Conservation (phyloP, 2,797 vertebrate species). For the Thaleichthys pacificus region DNA sequence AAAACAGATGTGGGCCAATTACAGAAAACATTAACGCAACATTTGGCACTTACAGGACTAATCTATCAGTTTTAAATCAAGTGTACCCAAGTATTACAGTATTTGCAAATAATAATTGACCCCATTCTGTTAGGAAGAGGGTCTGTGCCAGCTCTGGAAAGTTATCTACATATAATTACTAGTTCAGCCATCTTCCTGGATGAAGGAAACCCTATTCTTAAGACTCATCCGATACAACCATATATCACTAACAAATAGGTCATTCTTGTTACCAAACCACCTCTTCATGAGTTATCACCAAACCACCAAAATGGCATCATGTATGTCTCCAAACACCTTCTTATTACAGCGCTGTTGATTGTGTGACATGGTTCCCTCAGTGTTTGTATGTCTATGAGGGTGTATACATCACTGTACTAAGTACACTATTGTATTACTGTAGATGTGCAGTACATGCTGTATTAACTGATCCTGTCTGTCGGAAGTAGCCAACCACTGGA, state of each 20-base stretch:
- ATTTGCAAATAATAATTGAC: not conserved
- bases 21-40: no score
- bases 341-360: not conserved
- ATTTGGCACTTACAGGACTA: no score
- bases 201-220: no score
- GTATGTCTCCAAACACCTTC: not conserved
- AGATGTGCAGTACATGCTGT: not conserved
- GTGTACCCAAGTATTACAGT: not conserved
- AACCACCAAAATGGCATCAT: not conserved
- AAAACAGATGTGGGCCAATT: no score
- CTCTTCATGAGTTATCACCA: not conserved
- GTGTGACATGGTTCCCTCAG: not conserved
- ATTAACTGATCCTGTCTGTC: not conserved
- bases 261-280: not conserved
- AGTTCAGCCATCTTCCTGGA: no score
- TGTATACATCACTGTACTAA: not conserved
- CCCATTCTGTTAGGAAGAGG: not conserved
- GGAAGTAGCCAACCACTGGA: not conserved
- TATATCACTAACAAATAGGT: no score
- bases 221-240: no score
- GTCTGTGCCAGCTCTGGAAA: not conserved
- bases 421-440: conserved; percentile 1
- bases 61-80: no score
- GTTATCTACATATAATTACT: no score
- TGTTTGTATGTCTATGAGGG: not conserved